Conservation (phyloP, 2,888 invertebrate species). For the Eugnorisma glareosa region DNA sequence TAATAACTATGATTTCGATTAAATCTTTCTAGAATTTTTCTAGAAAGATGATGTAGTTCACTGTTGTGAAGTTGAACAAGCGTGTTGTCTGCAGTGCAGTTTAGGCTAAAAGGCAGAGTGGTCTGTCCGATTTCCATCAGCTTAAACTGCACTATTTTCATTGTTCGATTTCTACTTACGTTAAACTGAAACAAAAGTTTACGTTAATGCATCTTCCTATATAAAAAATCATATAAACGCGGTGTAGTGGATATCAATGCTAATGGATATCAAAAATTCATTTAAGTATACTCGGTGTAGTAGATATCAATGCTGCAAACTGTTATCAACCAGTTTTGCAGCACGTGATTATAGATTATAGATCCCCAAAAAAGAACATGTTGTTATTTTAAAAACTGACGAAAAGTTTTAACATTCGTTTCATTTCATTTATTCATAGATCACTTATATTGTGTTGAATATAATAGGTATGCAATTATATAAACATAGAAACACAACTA, state of each 20-base stretch:
- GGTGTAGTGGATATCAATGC: not conserved
- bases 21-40: not conserved
- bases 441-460: no score
- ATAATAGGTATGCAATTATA: no score
- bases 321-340: not conserved
- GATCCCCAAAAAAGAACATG: not conserved
- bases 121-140: slow-evolving; percentile 2
- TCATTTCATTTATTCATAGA: no score
- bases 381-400: not conserved
- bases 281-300: not conserved
- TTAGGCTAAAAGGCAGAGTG: not conserved
- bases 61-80: slow-evolving; percentile 17
- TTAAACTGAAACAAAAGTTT: not conserved
- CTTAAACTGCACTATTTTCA: slow-evolving; percentile 12
- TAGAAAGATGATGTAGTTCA: not conserved
- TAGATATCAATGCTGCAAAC: not conserved
- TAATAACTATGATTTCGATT: not conserved
- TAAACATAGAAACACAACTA: no score
- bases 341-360: not conserved
- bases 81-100: not conserved
- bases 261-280: not conserved
- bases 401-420: not conserved
- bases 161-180: not conserved
- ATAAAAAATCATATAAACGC: not conserved
- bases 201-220: not conserved